Percentiles rank a stretch among this genome's conserved stretches.
phyloP scores from a whole-genome alignment of 2,797 vertebrate species.

The Tamandua tetradactyla region DNA sequence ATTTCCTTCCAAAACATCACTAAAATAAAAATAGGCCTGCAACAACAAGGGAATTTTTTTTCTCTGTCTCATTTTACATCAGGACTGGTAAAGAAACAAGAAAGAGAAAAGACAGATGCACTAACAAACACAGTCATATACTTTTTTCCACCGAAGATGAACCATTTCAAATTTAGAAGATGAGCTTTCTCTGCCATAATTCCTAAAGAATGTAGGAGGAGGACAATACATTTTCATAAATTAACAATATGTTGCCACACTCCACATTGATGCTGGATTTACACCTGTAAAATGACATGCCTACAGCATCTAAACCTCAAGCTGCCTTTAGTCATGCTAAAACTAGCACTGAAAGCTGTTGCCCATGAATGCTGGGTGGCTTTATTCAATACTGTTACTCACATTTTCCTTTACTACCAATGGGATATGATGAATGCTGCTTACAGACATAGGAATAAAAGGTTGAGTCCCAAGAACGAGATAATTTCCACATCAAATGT shows the following conservation, averaged over 20 bases:
- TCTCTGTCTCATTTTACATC: conserved; percentile 1
- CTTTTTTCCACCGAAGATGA: conserved; percentile 42
- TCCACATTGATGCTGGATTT: conserved; percentile 11
- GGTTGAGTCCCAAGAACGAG: neutral
- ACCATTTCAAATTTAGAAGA: conserved; percentile 45
- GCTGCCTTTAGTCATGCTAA: neutral
- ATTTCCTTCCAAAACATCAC: conserved; percentile 57
- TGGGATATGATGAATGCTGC: neutral
- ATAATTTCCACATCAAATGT: neutral
- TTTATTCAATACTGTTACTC: neutral
- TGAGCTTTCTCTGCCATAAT: conserved; percentile 52
- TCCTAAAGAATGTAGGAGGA: conserved; percentile 59
- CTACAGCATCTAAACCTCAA: neutral
- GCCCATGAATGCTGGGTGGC: neutral
- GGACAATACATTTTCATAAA: conserved; percentile 58
- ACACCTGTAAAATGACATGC: neutral
- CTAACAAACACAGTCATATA: conserved; percentile 43
- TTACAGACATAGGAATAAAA: neutral
- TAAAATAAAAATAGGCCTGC: conserved; percentile 59
- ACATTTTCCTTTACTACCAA: conserved; percentile 29
- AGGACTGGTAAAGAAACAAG: neutral
- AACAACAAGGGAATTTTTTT: conserved; percentile 10
- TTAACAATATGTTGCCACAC: conserved; percentile 38
- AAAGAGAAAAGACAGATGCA: conserved; percentile 4
- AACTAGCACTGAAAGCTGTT: conserved; percentile 3